Percentiles rank a stretch among this genome's conserved stretches.
Evolutionary conservation across 2,888 invertebrate species (phyloP).

Genomic region (Chrysotoxum bicinctum): DNA sequence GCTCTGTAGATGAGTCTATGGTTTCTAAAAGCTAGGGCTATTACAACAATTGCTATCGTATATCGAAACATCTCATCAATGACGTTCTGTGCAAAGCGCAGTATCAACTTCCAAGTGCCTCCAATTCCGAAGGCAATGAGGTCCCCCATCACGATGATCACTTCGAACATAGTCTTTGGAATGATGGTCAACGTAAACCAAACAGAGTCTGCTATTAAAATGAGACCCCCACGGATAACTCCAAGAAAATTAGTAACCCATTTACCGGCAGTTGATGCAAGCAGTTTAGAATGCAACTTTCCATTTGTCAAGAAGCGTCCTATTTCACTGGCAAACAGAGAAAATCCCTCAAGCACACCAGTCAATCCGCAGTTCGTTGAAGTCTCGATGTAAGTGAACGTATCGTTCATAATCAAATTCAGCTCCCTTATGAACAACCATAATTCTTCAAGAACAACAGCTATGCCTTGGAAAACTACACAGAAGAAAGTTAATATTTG

Average conservation of each 20-base stretch:
- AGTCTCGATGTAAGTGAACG: conserved; percentile 58
- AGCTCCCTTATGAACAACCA: conserved; percentile 72
- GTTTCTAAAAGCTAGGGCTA: conserved; percentile 63
- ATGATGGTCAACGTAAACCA: conserved; percentile 73
- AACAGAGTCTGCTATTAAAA: conserved; percentile 73
- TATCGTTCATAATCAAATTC: conserved; percentile 55
- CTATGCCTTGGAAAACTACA: conserved; percentile 56
- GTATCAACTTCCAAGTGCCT: conserved; percentile 7
- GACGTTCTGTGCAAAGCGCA: conserved; percentile 42
- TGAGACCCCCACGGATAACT: conserved; percentile 65
- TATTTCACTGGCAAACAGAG: conserved; percentile 64
- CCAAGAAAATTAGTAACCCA: conserved; percentile 52
- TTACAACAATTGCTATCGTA: conserved; percentile 66
- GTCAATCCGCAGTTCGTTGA: conserved; percentile 71
- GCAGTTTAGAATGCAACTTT: conserved; percentile 67
- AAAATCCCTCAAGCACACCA: conserved; percentile 59
- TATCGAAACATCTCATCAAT: conserved; percentile 74
- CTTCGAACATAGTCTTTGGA: conserved; percentile 58
- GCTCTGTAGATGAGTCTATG: conserved; percentile 35
- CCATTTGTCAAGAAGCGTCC: conserved; percentile 70
- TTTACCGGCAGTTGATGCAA: conserved; percentile 52
- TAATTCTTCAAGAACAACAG: conserved; percentile 73
- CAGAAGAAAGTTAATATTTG: conserved; percentile 54
- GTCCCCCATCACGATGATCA: conserved; percentile 65
- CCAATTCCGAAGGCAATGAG: conserved; percentile 64